phyloP scores from a whole-genome alignment of 2,113 vertebrate species.

The Ibidorhyncha struthersii region DNA sequence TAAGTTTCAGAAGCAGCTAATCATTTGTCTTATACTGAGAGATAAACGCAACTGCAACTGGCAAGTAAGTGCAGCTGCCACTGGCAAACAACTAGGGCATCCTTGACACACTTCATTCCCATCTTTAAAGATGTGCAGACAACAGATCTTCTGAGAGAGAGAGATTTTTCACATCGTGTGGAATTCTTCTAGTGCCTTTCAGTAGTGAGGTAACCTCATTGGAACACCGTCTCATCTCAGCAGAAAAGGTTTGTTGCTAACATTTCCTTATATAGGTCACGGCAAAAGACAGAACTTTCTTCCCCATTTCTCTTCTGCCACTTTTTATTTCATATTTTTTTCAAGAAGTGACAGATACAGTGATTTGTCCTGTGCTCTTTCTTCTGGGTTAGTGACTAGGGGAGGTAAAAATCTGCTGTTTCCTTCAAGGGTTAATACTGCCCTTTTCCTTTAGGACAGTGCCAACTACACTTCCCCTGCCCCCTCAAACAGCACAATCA shows the following conservation, averaged over 20 bases:
- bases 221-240: background rate
- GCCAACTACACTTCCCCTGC: background rate
- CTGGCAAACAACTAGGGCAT: background rate
- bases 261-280: background rate
- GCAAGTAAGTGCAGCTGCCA: background rate
- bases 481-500: background rate
- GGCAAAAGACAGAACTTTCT: background rate
- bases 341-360: background rate
- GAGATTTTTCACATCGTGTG: background rate
- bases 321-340: background rate
- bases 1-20: background rate
- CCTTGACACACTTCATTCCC: background rate
- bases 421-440: background rate
- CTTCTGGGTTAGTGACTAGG: background rate
- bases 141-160: background rate
- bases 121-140: background rate
- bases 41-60: background rate
- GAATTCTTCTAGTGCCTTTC: background rate
- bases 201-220: background rate
- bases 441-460: background rate
- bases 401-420: background rate
- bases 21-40: background rate
- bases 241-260: slow-evolving; percentile 14
- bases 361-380: background rate
- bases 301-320: background rate